Evolutionary conservation across 2,888 invertebrate genomes (phyloP), one percentile per base, ranked within the genome.

Genomic region (Stratiomys singularior): DNA sequence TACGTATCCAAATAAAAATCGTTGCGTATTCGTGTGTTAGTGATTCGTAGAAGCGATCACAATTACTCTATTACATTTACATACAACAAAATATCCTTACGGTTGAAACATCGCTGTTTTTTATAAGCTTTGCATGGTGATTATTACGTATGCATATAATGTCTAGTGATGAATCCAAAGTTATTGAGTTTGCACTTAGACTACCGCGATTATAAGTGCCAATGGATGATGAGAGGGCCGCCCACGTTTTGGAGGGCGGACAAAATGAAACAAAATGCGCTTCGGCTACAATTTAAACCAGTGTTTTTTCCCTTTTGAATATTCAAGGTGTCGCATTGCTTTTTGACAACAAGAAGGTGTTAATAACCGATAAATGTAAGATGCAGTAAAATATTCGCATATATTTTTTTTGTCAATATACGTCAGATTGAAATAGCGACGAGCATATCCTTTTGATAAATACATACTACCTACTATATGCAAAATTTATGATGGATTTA

Each of bases 51-150:
- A 18, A 52, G 52, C 52, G 4, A 4, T 52, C 15, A 18, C 52
- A 52, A n/a, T n/a, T n/a, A n/a, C n/a, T 52, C 3, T 52, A 18
- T 9, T 15, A 52, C 52, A 52, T 13, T 9, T 52, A 18, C 3
- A 9, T 18, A 5, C 15, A n/a, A 15, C 4, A 18, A 52, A 52
- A 15, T 2, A 4, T 52, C 52, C 52, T 52, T 52, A 52, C 52
- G 15, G 52, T 52, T 52, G 18, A 52, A 52, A 52, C 52, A 52
- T n/a, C 52, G 52, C 52, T 52, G 52, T 52, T 52, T 18, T 18
- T 52, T 52, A 52, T 52, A 52, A 9, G 15, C 3, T 52, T 52
- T 52, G 52, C 7, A 52, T 9, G 52, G 3, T 52, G 52, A 52
- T 52, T n/a, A 52, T 52, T 52, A 52, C 15, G 15, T 3, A 18